Percentiles rank a stretch among this genome's conserved stretches.
Conservation (phyloP, 2,888 invertebrate species). For the Hartigia nigra region DNA sequence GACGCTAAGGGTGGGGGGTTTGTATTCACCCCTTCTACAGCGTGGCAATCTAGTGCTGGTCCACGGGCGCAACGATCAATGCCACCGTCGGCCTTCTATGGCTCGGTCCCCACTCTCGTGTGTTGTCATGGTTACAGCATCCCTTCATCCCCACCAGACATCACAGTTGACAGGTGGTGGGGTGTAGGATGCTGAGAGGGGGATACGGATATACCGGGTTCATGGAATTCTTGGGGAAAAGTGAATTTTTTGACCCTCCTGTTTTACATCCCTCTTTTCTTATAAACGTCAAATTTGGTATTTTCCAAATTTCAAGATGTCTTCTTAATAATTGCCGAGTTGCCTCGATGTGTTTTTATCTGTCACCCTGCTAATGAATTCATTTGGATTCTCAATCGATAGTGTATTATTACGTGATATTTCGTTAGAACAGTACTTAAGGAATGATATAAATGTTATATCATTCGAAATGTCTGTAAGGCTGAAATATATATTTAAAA, state of each 20-base stretch:
- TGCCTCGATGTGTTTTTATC: not conserved
- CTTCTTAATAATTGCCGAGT: not conserved
- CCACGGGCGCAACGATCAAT: conserved; percentile 61
- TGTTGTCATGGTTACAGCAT: conserved; percentile 61
- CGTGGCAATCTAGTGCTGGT: conserved; percentile 42
- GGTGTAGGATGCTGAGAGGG: not conserved
- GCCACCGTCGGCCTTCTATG: conserved; percentile 42
- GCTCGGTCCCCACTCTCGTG: conserved; percentile 44
- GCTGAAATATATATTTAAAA: not conserved
- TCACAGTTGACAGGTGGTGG: not conserved
- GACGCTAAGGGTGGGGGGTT: conserved; percentile 37
- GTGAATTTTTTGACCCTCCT: not conserved
- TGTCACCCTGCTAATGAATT: not conserved
- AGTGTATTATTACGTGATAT: not conserved
- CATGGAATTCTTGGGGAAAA: conserved; percentile 41
- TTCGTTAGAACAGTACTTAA: not conserved
- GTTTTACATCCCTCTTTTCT: not conserved
- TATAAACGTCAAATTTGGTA: not conserved
- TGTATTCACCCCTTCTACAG: conserved; percentile 56
- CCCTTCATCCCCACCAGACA: conserved; percentile 50
- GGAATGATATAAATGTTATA: not conserved
- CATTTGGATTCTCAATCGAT: not conserved
- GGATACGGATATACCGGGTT: not conserved
- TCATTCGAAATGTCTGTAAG: not conserved
- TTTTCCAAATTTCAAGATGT: not conserved